Evolutionary conservation across 2,113 vertebrate species (phyloP).

Genomic region (Lepus timidus): DNA sequence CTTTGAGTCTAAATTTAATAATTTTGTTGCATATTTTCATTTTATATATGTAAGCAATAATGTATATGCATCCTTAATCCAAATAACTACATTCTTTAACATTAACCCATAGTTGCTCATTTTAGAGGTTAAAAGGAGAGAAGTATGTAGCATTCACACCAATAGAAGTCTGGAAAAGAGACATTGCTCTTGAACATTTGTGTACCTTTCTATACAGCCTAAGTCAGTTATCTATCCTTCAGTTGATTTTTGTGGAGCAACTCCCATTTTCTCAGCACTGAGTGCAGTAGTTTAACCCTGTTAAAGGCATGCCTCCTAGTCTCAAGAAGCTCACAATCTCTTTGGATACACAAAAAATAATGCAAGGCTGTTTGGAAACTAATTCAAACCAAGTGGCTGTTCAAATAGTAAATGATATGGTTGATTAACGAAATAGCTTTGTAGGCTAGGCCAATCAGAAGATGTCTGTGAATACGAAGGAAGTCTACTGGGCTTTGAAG

Average conservation of each 20-base stretch:
- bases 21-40: conserved; percentile 27
- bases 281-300: not conserved
- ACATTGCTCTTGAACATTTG: conserved; percentile 28
- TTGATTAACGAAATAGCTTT: not conserved
- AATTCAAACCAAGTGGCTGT: not conserved
- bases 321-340: not conserved
- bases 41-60: conserved; percentile 23
- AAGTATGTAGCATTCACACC: not conserved
- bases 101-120: not conserved
- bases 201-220: not conserved
- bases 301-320: not conserved
- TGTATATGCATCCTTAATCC: not conserved
- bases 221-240: not conserved
- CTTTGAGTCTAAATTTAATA: conserved; percentile 23
- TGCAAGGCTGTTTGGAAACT: not conserved
- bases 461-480: not conserved
- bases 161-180: conserved; percentile 23
- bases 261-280: conserved; percentile 2
- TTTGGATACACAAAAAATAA: conserved; percentile 2
- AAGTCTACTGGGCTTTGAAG: not conserved
- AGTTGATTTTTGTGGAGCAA: not conserved
- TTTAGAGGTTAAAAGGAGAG: conserved; percentile 34
- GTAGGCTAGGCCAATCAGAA: not conserved
- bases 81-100: conserved; percentile 1
- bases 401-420: conserved; percentile 2